Evolutionary conservation across 2,797 vertebrate species (phyloP).

Genomic region (Halcyon chelicuti): DNA sequence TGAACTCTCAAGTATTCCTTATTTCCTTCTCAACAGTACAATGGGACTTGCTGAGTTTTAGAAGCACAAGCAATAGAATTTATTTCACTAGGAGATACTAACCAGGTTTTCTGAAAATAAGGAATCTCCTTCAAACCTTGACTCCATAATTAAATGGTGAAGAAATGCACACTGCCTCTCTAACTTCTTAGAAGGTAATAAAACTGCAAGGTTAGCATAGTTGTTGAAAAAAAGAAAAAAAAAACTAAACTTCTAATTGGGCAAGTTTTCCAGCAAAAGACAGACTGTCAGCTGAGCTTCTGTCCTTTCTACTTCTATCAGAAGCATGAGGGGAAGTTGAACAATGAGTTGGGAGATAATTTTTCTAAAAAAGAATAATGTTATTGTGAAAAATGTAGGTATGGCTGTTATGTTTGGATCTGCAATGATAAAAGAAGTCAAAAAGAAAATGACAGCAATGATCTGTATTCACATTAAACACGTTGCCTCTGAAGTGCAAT

Average conservation of each 20-base stretch:
- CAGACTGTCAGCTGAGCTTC: neutral
- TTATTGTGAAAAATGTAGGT: fast-evolving
- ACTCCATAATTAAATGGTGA: neutral
- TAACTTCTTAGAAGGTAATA: neutral
- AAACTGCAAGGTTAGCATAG: neutral
- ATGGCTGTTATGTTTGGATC: neutral
- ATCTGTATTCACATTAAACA: neutral
- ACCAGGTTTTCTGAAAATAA: neutral
- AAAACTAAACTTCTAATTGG: neutral
- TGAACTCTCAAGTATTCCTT: neutral
- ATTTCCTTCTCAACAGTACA: neutral
- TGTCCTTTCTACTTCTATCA: neutral
- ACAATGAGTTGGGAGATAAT: neutral
- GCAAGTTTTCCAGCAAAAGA: neutral
- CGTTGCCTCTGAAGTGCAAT: neutral
- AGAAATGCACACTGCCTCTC: neutral
- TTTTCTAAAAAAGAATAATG: neutral
- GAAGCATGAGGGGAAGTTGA: neutral
- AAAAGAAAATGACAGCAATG: neutral
- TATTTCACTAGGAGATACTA: neutral
- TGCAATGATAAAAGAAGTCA: neutral
- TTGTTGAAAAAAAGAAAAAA: neutral
- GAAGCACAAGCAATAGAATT: neutral
- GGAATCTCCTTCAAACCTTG: neutral
- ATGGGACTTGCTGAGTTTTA: neutral